Conservation (phyloP, 2,888 invertebrate genomes). For the Sphaerophoria taeniata region DNA sequence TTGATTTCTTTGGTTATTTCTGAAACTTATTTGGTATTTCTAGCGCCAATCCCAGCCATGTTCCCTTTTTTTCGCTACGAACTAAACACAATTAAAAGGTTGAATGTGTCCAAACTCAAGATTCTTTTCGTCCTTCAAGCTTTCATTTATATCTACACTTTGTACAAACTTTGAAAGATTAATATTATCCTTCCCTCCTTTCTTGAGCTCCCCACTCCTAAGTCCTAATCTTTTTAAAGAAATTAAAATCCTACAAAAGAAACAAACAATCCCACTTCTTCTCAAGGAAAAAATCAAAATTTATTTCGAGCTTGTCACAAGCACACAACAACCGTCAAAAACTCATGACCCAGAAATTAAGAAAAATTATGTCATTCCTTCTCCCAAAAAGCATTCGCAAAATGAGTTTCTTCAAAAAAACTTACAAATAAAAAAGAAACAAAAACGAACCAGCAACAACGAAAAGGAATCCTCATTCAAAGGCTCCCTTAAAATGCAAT, state of each 20-base stretch:
- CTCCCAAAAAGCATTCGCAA: background rate
- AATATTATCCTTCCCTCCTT: too few species aligned
- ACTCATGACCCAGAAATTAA: constrained; percentile 17
- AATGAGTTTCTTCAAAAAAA: background rate
- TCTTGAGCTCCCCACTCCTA: too few species aligned
- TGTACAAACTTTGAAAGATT: too few species aligned
- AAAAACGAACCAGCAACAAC: background rate
- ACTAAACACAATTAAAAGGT: too few species aligned
- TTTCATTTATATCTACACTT: too few species aligned
- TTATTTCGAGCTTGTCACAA: background rate
- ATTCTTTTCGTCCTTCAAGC: too few species aligned
- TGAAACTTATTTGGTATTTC: too few species aligned
- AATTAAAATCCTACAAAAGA: background rate
- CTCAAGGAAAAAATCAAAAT: background rate
- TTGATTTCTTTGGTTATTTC: too few species aligned
- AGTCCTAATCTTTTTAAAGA: too few species aligned
- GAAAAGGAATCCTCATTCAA: background rate
- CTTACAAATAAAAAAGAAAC: background rate
- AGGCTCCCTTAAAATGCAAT: constrained; percentile 43
- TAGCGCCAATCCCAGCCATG: too few species aligned
- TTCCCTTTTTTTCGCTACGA: too few species aligned
- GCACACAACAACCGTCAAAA: constrained; percentile 8
- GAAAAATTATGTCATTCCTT: constrained; percentile 26
- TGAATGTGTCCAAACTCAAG: too few species aligned
- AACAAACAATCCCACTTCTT: background rate